phyloP scores from a whole-genome alignment of 2,113 vertebrate species.

The Thoracochromis brauschi region DNA sequence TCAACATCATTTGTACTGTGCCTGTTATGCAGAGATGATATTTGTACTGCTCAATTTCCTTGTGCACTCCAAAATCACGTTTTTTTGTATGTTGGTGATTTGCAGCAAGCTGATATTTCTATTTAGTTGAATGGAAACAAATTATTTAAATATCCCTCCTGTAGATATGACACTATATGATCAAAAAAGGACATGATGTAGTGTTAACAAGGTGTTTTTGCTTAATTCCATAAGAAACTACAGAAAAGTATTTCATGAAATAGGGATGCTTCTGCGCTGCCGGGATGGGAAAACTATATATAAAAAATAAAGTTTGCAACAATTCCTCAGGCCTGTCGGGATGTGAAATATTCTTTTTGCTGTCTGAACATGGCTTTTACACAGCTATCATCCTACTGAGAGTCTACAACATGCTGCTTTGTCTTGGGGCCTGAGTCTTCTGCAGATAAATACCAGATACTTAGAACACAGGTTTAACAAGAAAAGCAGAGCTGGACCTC shows the following conservation, averaged over 20 bases:
- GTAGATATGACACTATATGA: background rate
- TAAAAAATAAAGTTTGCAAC: background rate
- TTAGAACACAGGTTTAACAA: constrained; percentile 31
- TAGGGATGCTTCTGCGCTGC: background rate
- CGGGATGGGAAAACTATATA: background rate
- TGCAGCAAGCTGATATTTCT: background rate
- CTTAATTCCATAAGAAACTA: background rate
- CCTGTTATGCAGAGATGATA: constrained; percentile 10
- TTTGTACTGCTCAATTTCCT: constrained; percentile 23
- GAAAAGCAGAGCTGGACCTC: constrained; percentile 24
- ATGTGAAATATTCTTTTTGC: background rate
- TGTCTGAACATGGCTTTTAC: constrained; percentile 33
- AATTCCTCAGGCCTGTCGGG: constrained; percentile 3
- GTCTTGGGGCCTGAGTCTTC: constrained; percentile 3
- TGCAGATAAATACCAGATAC: constrained; percentile 35
- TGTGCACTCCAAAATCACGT: background rate
- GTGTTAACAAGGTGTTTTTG: background rate
- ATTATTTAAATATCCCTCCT: background rate
- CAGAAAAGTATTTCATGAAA: constrained; percentile 13
- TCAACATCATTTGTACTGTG: constrained; percentile 21
- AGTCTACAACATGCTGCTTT: background rate
- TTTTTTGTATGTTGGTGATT: background rate
- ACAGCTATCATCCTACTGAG: background rate
- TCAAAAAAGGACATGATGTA: background rate
- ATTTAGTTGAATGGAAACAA: background rate